A percentile compares a stretch with the other conserved stretches of the same genome.
Conservation (phyloP, 2,888 invertebrate genomes). For the Epinotia brunnichana region DNA sequence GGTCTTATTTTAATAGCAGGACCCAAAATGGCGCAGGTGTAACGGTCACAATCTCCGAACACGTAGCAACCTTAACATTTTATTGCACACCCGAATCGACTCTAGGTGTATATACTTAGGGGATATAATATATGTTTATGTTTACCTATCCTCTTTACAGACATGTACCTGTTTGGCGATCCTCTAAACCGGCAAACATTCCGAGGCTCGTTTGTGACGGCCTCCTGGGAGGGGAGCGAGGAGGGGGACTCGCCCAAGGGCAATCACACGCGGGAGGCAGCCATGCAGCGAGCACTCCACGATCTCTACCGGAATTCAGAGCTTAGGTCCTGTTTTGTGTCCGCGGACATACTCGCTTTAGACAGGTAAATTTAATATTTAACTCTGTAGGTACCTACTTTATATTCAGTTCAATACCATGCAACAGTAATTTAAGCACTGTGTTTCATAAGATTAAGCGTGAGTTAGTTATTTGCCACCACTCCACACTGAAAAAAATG, state of each 20-base stretch:
- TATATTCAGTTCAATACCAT: conserved; percentile 4
- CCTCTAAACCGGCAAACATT: conserved; percentile 91
- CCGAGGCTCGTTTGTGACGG: conserved; percentile 91
- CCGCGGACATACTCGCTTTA: conserved; percentile 91
- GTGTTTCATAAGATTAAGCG: conserved; percentile 22
- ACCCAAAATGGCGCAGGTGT: conserved; percentile 28
- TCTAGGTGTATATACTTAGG: conserved; percentile 25
- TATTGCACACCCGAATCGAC: conserved; percentile 21
- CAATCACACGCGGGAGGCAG: conserved; percentile 89
- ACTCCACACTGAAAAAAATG: too few relatives aligned
- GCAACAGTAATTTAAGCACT: neutral
- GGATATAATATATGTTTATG: conserved; percentile 26
- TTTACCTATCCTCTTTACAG: conserved; percentile 80
- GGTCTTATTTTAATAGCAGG: conserved; percentile 24
- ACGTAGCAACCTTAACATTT: conserved; percentile 35
- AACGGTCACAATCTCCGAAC: conserved; percentile 18
- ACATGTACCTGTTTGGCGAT: conserved; percentile 88
- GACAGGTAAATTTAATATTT: conserved; percentile 89
- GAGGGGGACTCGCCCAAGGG: conserved; percentile 85
- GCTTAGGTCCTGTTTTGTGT: conserved; percentile 89
- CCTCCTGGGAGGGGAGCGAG: conserved; percentile 87
- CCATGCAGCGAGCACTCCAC: conserved; percentile 90
- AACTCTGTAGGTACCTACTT: neutral
- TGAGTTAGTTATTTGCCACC: conserved; percentile 23
- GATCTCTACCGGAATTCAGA: conserved; percentile 89